These are phyloP conservation scores for Magallana nippona DNA, from an alignment of 2,888 invertebrate genomes.

Conservation along the genomic window DNA sequence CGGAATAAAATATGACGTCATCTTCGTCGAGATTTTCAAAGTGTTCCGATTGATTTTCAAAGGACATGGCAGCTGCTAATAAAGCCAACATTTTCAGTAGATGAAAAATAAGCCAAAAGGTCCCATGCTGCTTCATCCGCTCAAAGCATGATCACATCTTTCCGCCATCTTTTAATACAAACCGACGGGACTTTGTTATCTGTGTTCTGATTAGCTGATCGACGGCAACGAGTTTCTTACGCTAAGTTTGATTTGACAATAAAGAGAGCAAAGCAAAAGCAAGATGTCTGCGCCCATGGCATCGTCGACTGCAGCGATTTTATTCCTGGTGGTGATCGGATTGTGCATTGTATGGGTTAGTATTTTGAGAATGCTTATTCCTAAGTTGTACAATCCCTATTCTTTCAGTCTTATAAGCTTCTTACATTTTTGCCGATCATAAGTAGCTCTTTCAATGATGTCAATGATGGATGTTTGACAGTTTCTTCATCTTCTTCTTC, in stretches of 20 bases:
- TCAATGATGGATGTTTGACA: too few relatives aligned
- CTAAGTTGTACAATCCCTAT: background rate
- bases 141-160: background rate
- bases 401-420: background rate
- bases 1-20: slow-evolving; percentile 76
- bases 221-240: slow-evolving; percentile 7
- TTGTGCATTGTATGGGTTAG: slow-evolving; percentile 45
- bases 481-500: too few relatives aligned
- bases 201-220: slow-evolving; percentile 46
- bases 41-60: slow-evolving; percentile 53
- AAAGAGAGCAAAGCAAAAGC: slow-evolving; percentile 18
- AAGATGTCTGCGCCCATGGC: slow-evolving; percentile 69
- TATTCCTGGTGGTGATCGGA: slow-evolving; percentile 38
- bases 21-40: slow-evolving; percentile 63
- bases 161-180: slow-evolving; percentile 54
- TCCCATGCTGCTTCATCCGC: slow-evolving; percentile 14
- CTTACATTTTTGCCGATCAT: too few relatives aligned
- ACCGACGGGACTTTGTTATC: slow-evolving; percentile 40
- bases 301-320: slow-evolving; percentile 14
- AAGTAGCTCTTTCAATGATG: too few relatives aligned
- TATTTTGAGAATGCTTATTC: background rate
- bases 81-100: background rate
- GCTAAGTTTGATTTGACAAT: slow-evolving; percentile 45
- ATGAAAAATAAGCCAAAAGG: background rate
- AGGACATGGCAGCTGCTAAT: slow-evolving; percentile 55